Conservation (phyloP, 2,113 vertebrate species). For the Tenrec ecaudatus region DNA sequence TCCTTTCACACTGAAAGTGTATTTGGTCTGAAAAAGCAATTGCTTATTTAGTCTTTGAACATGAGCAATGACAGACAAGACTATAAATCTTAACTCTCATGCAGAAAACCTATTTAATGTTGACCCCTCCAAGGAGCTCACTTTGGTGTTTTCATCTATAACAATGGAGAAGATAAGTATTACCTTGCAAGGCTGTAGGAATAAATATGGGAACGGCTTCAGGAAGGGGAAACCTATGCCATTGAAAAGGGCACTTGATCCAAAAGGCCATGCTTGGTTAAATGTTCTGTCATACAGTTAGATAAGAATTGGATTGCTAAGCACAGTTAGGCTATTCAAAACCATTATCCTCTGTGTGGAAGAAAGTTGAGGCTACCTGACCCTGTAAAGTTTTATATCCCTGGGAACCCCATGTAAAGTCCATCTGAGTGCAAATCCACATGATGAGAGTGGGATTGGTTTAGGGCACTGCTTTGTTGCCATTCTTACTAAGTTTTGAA, state of each 20-base stretch:
- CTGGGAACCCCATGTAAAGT: too few relatives aligned
- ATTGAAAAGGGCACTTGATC: not conserved
- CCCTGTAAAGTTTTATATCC: too few relatives aligned
- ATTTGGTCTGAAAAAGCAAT: constrained; percentile 37
- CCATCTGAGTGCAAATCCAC: too few relatives aligned
- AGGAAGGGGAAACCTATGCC: not conserved
- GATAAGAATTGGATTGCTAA: too few relatives aligned
- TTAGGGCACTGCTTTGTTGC: not conserved
- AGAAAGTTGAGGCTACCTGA: too few relatives aligned
- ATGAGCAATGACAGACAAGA: not conserved
- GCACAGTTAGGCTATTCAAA: too few relatives aligned
- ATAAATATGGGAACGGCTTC: not conserved
- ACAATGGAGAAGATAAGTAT: not conserved
- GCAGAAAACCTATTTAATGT: not conserved
- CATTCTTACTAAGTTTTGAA: not conserved
- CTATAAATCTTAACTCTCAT: not conserved
- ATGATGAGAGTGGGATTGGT: too few relatives aligned
- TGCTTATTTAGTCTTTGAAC: not conserved
- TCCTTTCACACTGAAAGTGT: not conserved
- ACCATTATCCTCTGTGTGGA: too few relatives aligned
- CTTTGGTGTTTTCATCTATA: not conserved
- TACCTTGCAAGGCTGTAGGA: not conserved
- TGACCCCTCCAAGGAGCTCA: not conserved
- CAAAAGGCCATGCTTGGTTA: not conserved
- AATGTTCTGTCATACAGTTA: not conserved